phyloP scores from a whole-genome alignment of 1,140 invertebrate species.

The Dolichoris vasculosae region DNA sequence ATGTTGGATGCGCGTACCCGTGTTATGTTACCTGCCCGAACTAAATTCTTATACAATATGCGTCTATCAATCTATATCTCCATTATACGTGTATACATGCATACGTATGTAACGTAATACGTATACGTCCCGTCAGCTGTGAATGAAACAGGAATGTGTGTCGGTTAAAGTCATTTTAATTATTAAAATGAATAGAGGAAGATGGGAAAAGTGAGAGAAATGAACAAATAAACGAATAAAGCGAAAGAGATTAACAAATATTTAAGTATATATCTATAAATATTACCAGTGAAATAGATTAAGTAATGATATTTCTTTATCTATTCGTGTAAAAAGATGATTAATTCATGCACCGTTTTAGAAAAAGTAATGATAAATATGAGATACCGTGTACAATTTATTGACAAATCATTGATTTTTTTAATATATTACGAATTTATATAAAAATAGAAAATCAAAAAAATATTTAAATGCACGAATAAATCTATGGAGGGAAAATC shows the following conservation, averaged over 20 bases:
- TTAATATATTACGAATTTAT: no score
- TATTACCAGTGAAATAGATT: no score
- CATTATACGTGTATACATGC: neutral
- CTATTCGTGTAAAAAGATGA: no score
- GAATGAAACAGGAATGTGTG: constrained; percentile 10
- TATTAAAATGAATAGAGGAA: neutral
- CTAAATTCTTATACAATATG: neutral
- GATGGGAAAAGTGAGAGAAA: neutral
- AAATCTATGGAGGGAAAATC: no score
- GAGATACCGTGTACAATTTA: no score
- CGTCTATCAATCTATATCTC: constrained; percentile 11
- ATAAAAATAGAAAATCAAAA: no score
- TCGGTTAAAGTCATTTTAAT: neutral
- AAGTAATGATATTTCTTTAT: no score
- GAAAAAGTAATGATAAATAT: no score
- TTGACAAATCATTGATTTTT: no score
- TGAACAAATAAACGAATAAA: neutral
- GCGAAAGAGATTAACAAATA: neutral
- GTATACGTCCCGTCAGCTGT: neutral
- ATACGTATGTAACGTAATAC: neutral
- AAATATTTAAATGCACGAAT: no score
- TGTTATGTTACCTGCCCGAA: neutral
- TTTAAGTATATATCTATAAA: no score
- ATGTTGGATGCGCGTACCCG: constrained; percentile 57
- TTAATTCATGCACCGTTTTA: no score